Conservation (phyloP, 2,888 invertebrate genomes). For the Brachyptera risi region DNA sequence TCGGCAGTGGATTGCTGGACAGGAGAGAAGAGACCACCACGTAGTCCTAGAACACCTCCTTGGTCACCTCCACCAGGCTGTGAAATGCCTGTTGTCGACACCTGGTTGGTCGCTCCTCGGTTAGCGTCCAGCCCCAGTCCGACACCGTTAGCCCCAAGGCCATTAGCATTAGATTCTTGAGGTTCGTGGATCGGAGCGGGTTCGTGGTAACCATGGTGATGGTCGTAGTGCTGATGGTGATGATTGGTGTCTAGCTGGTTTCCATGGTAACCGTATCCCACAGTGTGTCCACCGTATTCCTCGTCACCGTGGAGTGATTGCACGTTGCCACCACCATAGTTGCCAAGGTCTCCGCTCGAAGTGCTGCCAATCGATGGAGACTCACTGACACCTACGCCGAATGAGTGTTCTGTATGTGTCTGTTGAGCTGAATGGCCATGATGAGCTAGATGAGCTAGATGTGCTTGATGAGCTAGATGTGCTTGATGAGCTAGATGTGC, state of each 20-base stretch:
- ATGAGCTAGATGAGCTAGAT: neutral
- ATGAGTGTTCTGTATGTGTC: no score
- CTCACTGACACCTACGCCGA: no score
- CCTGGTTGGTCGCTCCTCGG: neutral
- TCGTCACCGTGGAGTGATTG: neutral
- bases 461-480: neutral
- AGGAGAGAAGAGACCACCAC: neutral
- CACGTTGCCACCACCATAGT: neutral
- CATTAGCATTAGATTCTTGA: neutral
- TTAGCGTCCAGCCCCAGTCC: neutral
- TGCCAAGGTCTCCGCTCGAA: neutral
- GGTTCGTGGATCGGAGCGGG: constrained; percentile 10
- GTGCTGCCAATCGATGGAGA: no score
- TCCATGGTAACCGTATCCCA: neutral
- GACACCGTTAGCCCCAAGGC: constrained; percentile 14
- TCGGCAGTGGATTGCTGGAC: neutral
- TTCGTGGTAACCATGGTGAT: neutral
- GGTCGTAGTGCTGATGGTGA: no score
- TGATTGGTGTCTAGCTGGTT: no score
- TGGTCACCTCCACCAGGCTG: no score
- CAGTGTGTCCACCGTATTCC: neutral
- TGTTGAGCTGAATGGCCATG: neutral
- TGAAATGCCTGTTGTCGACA: neutral
- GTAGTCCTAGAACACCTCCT: no score
- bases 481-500: neutral